phyloP scores from a whole-genome alignment of 2,888 invertebrate genomes.

The Drosophila anomelani region DNA sequence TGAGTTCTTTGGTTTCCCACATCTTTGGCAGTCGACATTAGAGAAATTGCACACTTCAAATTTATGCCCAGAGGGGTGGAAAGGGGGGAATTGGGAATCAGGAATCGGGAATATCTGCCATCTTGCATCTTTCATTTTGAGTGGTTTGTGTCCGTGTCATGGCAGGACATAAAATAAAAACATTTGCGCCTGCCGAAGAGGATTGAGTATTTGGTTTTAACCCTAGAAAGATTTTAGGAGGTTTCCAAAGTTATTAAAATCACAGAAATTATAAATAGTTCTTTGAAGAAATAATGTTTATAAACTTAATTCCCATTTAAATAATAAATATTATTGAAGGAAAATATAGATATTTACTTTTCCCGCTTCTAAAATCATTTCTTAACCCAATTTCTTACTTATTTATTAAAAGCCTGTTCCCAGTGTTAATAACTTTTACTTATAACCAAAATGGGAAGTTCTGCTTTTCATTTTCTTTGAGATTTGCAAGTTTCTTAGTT shows the following conservation, averaged over 20 bases:
- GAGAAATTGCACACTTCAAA: slow-evolving; percentile 52
- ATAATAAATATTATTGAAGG: too few species aligned
- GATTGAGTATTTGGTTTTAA: not conserved
- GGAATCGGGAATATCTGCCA: slow-evolving; percentile 9
- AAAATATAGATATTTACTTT: too few species aligned
- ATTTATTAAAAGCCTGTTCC: not conserved
- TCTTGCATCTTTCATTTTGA: slow-evolving; percentile 24
- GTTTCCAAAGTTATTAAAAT: not conserved
- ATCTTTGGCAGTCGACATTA: slow-evolving; percentile 29
- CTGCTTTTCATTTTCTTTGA: slow-evolving; percentile 17
- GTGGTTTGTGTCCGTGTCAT: slow-evolving; percentile 39
- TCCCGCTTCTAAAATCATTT: not conserved
- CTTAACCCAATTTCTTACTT: too few species aligned
- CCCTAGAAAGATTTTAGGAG: not conserved
- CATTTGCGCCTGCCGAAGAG: slow-evolving; percentile 15
- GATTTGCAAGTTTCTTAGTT: slow-evolving; percentile 9
- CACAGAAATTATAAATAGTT: not conserved
- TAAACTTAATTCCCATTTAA: not conserved
- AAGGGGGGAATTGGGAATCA: not conserved
- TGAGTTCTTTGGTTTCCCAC: slow-evolving; percentile 2
- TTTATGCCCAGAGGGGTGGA: slow-evolving; percentile 39
- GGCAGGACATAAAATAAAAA: slow-evolving; percentile 45
- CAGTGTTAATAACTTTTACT: slow-evolving; percentile 17
- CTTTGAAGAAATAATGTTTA: not conserved
- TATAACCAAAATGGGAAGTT: slow-evolving; percentile 18